Percentiles rank a stretch among this genome's conserved stretches.
These are phyloP conservation scores for Phortica variegata DNA, from an alignment of 1,140 invertebrate genomes.

Conservation along the genomic window DNA sequence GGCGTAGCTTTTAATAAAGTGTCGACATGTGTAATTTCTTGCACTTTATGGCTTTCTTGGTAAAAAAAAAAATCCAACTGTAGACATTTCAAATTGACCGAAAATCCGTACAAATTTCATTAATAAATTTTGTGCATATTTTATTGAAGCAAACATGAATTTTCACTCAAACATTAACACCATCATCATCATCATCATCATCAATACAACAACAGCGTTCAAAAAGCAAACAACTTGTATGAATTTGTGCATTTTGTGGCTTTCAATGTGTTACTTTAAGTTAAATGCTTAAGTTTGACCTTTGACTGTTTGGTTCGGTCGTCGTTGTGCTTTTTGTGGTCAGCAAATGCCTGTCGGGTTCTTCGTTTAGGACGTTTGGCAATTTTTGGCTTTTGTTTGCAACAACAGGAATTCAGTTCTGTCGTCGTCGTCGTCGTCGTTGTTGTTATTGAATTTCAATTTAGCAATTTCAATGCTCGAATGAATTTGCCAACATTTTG, in stretches of 20 bases:
- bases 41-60: conserved; percentile 21
- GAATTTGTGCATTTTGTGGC: background rate
- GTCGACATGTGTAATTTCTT: conserved; percentile 54
- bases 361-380: background rate
- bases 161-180: background rate
- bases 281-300: conserved; percentile 16
- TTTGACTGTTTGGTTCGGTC: conserved; percentile 22
- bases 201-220: too few relatives aligned
- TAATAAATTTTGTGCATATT: too few relatives aligned
- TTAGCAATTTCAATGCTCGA: conserved; percentile 21
- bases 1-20: conserved; percentile 53
- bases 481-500: conserved; percentile 20
- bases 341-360: conserved; percentile 9
- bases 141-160: too few relatives aligned
- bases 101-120: too few relatives aligned
- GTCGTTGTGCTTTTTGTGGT: conserved; percentile 1
- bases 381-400: background rate
- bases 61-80: too few relatives aligned
- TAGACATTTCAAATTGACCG: too few relatives aligned
- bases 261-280: conserved; percentile 18
- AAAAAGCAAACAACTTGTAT: background rate
- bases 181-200: background rate
- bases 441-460: conserved; percentile 40
- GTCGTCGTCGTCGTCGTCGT: background rate
- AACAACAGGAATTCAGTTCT: background rate